Evolutionary conservation across 30 jellyfish, hydroid and myxozoan genomes (phyloP), one percentile per base, ranked within the genome.

Genomic region (Sanderia malayensis): DNA sequence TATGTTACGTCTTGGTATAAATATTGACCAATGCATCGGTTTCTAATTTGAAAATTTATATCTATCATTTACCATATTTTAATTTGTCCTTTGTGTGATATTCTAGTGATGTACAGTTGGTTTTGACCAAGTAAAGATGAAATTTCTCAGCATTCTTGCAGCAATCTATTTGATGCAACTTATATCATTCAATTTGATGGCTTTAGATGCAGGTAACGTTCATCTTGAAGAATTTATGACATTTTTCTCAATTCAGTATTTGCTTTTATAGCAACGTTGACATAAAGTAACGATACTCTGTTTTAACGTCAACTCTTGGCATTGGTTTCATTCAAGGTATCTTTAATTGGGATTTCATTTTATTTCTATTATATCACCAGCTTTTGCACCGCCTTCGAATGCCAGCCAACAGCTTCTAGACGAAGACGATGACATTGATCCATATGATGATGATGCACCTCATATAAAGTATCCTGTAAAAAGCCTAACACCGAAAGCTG

Each of bases 341-440:
- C n/a, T n/a, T n/a, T n/a, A n/a, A n/a, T n/a, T n/a, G n/a, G n/a
- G n/a, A n/a, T n/a, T n/a, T n/a, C n/a, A n/a, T n/a, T n/a, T n/a
- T n/a, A n/a, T n/a, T n/a, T n/a, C n/a, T n/a, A n/a, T n/a, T n/a
- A n/a, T n/a, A n/a, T n/a, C n/a, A n/a, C n/a, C n/a, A n/a, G n/a
- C n/a, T n/a, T n/a, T n/a, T n/a, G n/a, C n/a, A n/a, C n/a, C 52
- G 52, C 13, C 52, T 37, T 37, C 52, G 13, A 37, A 37, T 6
- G 10, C 6, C 6, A 37, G 13, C 13, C 10, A 37, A 37, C 52
- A 6, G 13, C 10, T 13, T 9, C 25, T 4, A 9, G 89, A 78
- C 28, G 89, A 78, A 31, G 89, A 78, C 24, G 89, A 78, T 65
- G 89, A 78, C 53, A 49, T 66, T 29, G 89, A 78, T 33, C 89